Base-by-base conservation (phyloP, 2,888 invertebrate genomes). In the Melanotus villosus region DNA sequence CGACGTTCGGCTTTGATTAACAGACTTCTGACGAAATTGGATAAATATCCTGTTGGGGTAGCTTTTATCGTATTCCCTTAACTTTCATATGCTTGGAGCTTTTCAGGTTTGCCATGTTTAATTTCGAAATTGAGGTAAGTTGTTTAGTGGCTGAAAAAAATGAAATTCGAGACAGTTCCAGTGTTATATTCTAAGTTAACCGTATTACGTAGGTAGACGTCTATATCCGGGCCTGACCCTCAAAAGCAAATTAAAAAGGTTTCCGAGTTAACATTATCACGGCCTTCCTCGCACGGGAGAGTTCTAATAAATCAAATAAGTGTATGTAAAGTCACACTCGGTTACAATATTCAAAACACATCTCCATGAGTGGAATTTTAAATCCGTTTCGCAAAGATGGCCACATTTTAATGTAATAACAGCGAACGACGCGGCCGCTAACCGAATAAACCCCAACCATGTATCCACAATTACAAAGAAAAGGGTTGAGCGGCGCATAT, bases 371-470 rank as follows among this genome's bases (percentile, higher is more conserved):
- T 78, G 81, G 83, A 83, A 83, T 82, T 83, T 83, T 82, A 84
- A 82, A 81, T 83, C 80, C 80, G 81, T 81, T 81, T 81, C 80
- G 81, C 81, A 82, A 82, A 82, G 82, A 82, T 82, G 82, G 82
- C 80, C 80, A 81, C 80, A 79, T 79, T 81, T 81, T 82, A 82
- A 81, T 81, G 82, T 81, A 82, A 82, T 82, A 81, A 81, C 78
- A 74, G 76, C 77, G 79, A 77, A 73, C 73, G 75, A 75, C 75
- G 78, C 76, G 76, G 77, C 77, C 74, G 73, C 73, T 78, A 80
- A 80, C 78, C 79, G 79, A 80, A 80, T 80, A 80, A 80, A 79
- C 80, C 79, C 75, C 72, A 56, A 52, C 71, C 66, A 67, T 66
- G 66, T 67, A 67, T 66, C 70, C 70, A 70, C 70, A 70, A 70